These are phyloP conservation scores for Gallinago media DNA, from an alignment of 2,113 vertebrate genomes.

Conservation along the genomic window DNA sequence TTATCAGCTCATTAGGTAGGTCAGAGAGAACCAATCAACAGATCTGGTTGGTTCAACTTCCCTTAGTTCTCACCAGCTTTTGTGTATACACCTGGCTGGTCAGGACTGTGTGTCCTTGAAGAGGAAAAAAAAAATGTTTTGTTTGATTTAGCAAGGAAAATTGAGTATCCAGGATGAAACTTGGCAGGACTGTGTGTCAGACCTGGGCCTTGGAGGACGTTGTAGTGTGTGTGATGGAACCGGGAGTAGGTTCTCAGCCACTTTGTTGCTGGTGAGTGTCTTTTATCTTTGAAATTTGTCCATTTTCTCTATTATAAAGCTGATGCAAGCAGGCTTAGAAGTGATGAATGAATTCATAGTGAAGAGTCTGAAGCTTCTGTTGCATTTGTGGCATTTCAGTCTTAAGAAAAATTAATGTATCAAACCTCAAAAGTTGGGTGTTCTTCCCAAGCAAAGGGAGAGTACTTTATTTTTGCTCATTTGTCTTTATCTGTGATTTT, in stretches of 20 bases:
- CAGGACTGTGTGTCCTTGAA: neutral
- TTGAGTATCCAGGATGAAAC: neutral
- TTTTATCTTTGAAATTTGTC: neutral
- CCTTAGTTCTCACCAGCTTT: neutral
- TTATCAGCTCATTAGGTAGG: neutral
- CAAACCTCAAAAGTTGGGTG: neutral
- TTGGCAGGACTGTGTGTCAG: neutral
- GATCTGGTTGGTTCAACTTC: neutral
- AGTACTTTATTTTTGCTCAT: neutral
- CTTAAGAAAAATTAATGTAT: neutral
- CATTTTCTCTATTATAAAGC: neutral
- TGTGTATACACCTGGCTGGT: neutral
- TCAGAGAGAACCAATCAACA: neutral
- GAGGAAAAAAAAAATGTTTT: neutral
- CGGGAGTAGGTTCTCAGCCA: neutral
- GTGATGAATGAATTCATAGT: neutral
- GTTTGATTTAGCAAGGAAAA: slow-evolving; percentile 30
- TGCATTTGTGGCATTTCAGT: neutral
- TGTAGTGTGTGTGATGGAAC: neutral
- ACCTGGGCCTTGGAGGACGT: neutral
- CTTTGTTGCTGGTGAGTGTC: neutral
- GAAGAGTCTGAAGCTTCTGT: neutral
- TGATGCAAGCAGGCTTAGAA: neutral
- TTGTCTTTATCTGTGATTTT: neutral
- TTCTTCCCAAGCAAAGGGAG: neutral